A percentile compares a stretch with the other conserved stretches of the same genome.
Evolutionary conservation across 2,888 invertebrate species (phyloP).

Genomic region (Drosophila barbarae): DNA sequence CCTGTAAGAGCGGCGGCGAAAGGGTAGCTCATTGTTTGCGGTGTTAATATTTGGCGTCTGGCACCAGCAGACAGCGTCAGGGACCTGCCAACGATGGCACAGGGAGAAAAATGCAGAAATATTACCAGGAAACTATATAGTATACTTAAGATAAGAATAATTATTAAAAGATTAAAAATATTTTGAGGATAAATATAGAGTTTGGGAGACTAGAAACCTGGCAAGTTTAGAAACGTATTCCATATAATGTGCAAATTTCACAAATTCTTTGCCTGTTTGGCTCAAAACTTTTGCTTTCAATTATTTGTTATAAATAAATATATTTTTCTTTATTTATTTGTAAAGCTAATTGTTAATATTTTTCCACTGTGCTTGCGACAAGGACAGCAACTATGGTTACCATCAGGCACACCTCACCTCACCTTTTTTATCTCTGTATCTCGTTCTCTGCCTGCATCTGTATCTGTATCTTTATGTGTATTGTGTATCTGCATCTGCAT

Average conservation of each 20-base stretch:
- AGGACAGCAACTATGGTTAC: conserved; percentile 40
- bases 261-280: no score
- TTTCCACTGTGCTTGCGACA: conserved; percentile 30
- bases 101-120: not conserved
- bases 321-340: no score
- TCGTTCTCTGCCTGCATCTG: not conserved
- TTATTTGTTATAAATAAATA: not conserved
- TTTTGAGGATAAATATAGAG: not conserved
- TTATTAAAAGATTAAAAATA: not conserved
- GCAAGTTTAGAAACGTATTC: not conserved
- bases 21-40: conserved; percentile 61
- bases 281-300: no score
- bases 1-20: conserved; percentile 13
- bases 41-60: conserved; percentile 73
- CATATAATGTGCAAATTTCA: not conserved
- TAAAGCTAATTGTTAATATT: not conserved
- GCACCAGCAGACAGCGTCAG: conserved; percentile 48
- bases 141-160: not conserved
- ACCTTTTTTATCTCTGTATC: conserved; percentile 6
- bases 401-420: conserved; percentile 16
- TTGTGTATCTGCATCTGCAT: conserved; percentile 8
- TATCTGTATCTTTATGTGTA: conserved; percentile 12
- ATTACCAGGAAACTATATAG: no score
- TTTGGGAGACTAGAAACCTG: not conserved
- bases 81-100: conserved; percentile 15